Evolutionary conservation across 2,113 vertebrate genomes (phyloP).

Genomic region (Passer domesticus): DNA sequence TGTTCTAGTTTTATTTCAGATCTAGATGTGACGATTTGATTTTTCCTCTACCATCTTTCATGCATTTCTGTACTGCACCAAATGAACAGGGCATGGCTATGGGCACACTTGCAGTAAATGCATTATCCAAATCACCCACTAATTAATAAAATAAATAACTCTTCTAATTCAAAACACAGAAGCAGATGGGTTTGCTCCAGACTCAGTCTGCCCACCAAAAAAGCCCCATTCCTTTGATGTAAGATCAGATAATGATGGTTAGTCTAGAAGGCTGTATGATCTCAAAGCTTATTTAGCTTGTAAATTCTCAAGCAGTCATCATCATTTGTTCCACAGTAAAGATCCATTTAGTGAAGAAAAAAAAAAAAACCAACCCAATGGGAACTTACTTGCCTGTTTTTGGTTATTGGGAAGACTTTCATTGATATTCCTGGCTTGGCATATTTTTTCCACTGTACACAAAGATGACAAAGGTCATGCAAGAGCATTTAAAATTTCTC

Average conservation of each 20-base stretch:
- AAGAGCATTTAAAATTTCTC: constrained; percentile 60
- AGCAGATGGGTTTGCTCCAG: background rate
- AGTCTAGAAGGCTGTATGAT: background rate
- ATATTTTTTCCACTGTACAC: constrained; percentile 68
- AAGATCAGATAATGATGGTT: background rate
- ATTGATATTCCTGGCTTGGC: constrained; percentile 65
- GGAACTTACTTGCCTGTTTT: constrained; percentile 50
- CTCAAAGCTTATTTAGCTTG: constrained; percentile 34
- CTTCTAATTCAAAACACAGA: background rate
- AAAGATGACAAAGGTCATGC: constrained; percentile 58
- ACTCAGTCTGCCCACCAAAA: background rate
- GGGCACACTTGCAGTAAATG: background rate
- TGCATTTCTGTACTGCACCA: background rate
- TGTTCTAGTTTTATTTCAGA: background rate
- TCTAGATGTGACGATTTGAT: background rate
- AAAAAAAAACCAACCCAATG: background rate
- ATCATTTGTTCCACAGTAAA: constrained; percentile 55
- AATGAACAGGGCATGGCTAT: background rate
- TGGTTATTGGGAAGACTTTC: constrained; percentile 50
- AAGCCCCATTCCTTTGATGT: background rate
- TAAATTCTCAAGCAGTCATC: constrained; percentile 46
- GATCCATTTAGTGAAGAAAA: background rate
- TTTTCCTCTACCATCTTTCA: background rate
- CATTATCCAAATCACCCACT: background rate
- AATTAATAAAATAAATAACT: background rate